These are phyloP conservation scores for Euplagia quadripunctaria DNA, from an alignment of 2,888 invertebrate genomes.

Conservation along the genomic window DNA sequence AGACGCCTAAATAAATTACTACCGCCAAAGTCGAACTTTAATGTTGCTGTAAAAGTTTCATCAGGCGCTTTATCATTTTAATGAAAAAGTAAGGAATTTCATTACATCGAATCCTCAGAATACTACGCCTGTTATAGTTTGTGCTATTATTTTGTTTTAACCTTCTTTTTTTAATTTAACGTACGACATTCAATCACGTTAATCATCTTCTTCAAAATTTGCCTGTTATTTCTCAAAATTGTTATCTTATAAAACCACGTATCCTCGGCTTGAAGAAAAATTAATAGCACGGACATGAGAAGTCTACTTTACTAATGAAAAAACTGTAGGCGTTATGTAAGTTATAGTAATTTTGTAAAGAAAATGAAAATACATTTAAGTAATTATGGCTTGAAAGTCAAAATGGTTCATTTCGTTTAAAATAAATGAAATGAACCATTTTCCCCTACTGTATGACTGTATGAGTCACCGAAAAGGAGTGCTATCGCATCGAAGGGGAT, in stretches of 20 bases:
- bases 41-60: neutral
- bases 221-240: neutral
- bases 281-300: neutral
- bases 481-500: neutral
- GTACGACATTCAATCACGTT: neutral
- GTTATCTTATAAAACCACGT: neutral
- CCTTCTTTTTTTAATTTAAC: neutral
- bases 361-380: neutral
- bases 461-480: conserved; percentile 4
- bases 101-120: too few species aligned
- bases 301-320: neutral
- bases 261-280: neutral
- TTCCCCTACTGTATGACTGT: neutral
- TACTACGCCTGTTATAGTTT: neutral
- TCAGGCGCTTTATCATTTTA: neutral
- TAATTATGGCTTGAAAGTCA: neutral
- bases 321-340: neutral
- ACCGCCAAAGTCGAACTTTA: neutral
- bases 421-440: too few species aligned
- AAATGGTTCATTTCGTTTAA: neutral
- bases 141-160: neutral
- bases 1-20: neutral
- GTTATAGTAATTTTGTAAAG: neutral
- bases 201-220: neutral
- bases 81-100: neutral